phyloP scores from a whole-genome alignment of 1,140 invertebrate species.

The Cheumatopsyche charites region DNA sequence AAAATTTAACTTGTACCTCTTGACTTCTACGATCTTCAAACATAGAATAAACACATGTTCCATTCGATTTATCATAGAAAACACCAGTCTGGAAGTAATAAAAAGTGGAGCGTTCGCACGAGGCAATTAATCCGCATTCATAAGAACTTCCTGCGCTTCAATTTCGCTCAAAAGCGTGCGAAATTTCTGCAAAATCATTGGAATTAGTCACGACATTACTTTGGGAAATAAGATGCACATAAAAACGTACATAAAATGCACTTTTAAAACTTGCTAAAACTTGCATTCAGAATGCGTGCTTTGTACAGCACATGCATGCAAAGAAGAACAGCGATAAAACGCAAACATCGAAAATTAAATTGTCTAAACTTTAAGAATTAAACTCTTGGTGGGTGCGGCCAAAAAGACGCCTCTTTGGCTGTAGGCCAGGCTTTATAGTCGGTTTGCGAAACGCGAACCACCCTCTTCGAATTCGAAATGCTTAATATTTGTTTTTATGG shows the following conservation, averaged over 20 bases:
- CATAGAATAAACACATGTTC: too few species aligned
- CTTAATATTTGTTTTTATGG: neutral
- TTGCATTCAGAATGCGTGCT: neutral
- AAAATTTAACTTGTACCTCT: too few species aligned
- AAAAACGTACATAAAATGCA: too few species aligned
- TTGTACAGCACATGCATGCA: slow-evolving; percentile 29
- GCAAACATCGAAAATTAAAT: slow-evolving; percentile 48
- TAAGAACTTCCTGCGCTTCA: slow-evolving; percentile 41
- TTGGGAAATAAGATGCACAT: neutral
- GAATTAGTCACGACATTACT: slow-evolving; percentile 19
- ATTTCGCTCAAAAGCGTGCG: slow-evolving; percentile 43
- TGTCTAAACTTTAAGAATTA: slow-evolving; percentile 49
- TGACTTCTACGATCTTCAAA: too few species aligned
- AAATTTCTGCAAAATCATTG: neutral
- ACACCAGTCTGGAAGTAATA: neutral
- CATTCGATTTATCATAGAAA: neutral
- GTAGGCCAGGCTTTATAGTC: slow-evolving; percentile 26
- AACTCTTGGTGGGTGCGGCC: slow-evolving; percentile 46
- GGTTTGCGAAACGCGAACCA: slow-evolving; percentile 15
- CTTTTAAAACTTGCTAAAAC: too few species aligned
- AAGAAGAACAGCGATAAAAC: slow-evolving; percentile 47
- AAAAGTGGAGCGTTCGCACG: slow-evolving; percentile 16
- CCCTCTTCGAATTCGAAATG: neutral
- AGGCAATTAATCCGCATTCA: slow-evolving; percentile 30
- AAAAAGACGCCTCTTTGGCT: slow-evolving; percentile 48